Percentiles rank a stretch among this genome's conserved stretches.
Conservation (phyloP, 2,113 vertebrate genomes). For the Vicugna pacos region DNA sequence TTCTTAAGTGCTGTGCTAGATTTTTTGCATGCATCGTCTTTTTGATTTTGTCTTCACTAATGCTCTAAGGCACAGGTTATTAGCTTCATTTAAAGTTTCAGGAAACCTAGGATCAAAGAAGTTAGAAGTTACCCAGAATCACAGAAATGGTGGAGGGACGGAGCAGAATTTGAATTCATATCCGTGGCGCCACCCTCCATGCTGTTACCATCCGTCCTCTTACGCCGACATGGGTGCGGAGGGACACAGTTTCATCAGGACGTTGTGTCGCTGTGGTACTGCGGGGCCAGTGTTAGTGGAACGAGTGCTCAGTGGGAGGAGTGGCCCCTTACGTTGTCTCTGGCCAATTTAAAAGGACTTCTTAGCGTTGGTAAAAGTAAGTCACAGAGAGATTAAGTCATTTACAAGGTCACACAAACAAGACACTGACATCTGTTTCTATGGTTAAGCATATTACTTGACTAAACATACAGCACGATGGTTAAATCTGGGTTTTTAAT, state of each 20-base stretch:
- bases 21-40: not conserved
- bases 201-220: not conserved
- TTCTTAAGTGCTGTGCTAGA: not conserved
- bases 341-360: not conserved
- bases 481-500: not conserved
- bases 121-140: not conserved
- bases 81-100: not conserved
- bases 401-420: not conserved
- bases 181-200: rapidly evolving
- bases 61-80: not conserved
- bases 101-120: not conserved
- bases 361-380: not conserved
- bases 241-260: too few relatives aligned
- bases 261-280: rapidly evolving
- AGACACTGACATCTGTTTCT: not conserved
- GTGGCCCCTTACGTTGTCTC: not conserved
- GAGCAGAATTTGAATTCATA: not conserved
- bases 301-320: not conserved
- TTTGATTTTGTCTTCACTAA: not conserved
- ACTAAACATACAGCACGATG: not conserved
- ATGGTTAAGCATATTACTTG: not conserved
- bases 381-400: not conserved
- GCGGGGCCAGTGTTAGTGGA: rapidly evolving
- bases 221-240: not conserved
- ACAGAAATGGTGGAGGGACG: not conserved